Evolutionary conservation across 1,140 invertebrate species (phyloP), one percentile per base, ranked within the genome.

Genomic region (Trypoxylus dichotomus): DNA sequence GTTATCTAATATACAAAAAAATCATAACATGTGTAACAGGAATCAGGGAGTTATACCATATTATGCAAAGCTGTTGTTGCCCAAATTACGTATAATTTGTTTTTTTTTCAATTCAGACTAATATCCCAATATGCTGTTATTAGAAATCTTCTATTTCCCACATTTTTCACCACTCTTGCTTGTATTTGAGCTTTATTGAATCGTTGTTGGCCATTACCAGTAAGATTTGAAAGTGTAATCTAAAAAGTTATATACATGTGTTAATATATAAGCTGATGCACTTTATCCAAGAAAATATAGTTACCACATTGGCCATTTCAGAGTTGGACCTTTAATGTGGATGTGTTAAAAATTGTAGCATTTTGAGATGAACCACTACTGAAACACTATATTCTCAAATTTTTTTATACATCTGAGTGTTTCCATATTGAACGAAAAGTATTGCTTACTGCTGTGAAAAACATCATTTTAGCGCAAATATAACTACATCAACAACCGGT

Each of bases 381-480:
- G 82, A 76, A 84, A 84, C 58, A 86, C 82, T 76, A 87, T 82
- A 80, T 86, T 79, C 19, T 76, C 80, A 68, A 86, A 81, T 78
- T 83, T 76, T 27, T 85, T 78, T 75, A 85, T 79, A 75, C 77
- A 82, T 84, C 83, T 78, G 80, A 86, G 80, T n/a, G 80, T 81
- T 80, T 86, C 85, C 19, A 86, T 82, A 77, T 87, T 87, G 8
- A 86, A 79, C 15, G 86, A 87, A 79, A 87, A 86, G 78, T 83
- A 86, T n/a, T 80, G 82, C 78, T 87, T 87, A 76, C 86, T 81
- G 78, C 63, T 60, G 60, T 15, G 15, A 19, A 63, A 63, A 8
- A 63, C 60, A 63, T 63, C 60, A 24, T 76, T 29, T 60, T 58
- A 47, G 21, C 75, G 54, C 29, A 60, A 21, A 63, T 24, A 63